These are phyloP conservation scores for Agapetus fuscipes DNA, from an alignment of 2,888 invertebrate genomes.

Conservation along the genomic window DNA sequence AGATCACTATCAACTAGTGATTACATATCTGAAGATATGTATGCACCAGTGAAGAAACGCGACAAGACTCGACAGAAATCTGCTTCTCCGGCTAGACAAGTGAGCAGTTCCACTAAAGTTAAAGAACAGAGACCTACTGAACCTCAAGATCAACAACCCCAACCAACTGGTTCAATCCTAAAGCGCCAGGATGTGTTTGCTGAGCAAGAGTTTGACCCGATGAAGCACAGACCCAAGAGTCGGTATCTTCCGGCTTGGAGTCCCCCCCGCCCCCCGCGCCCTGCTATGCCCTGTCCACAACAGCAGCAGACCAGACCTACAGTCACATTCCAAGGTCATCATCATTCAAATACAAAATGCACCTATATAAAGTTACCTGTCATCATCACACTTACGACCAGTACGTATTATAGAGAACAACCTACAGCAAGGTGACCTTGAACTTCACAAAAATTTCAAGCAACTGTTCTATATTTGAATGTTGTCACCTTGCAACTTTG, in stretches of 20 bases:
- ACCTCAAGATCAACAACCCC: conserved; percentile 38
- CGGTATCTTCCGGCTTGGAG: conserved; percentile 59
- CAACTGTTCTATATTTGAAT: too few relatives aligned
- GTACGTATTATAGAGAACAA: too few relatives aligned
- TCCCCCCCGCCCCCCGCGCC: conserved; percentile 45
- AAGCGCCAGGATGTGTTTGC: conserved; percentile 45
- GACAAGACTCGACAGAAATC: conserved; percentile 33
- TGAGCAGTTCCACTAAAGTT: conserved; percentile 23
- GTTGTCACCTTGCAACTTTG: too few relatives aligned
- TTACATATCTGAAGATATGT: conserved; percentile 24
- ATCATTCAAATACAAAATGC: too few relatives aligned
- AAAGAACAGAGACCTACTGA: conserved; percentile 27
- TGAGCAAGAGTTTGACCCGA: conserved; percentile 63
- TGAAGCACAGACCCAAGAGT: conserved; percentile 62
- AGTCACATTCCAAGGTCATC: conserved; percentile 64
- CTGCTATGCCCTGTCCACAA: too few relatives aligned
- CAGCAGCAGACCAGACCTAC: conserved; percentile 43
- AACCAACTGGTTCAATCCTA: conserved; percentile 41
- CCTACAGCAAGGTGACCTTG: too few relatives aligned
- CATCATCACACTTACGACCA: conserved; percentile 21
- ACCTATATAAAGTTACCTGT: too few relatives aligned
- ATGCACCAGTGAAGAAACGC: conserved; percentile 35
- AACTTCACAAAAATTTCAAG: too few relatives aligned
- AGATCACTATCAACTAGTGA: conserved; percentile 49
- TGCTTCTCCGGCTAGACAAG: conserved; percentile 29